phyloP scores from a whole-genome alignment of 2,888 invertebrate species.

The Drosophila robusta region DNA sequence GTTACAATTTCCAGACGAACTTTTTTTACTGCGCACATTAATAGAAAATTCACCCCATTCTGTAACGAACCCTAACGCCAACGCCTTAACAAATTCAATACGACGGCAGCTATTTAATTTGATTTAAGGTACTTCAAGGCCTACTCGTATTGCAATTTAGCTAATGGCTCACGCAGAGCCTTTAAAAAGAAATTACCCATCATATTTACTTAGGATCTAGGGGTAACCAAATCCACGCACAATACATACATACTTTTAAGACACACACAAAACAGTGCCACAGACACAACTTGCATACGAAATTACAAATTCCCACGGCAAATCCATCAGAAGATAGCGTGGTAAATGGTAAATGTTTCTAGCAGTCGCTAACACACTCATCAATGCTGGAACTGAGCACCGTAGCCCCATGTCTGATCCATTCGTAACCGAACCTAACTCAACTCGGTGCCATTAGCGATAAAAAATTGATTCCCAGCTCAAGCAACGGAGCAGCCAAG shows the following conservation, averaged over 20 bases:
- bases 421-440: constrained; percentile 60
- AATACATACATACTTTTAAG: not conserved
- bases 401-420: constrained; percentile 40
- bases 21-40: not conserved
- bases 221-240: constrained; percentile 34
- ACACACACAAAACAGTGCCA: constrained; percentile 23
- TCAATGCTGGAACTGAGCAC: constrained; percentile 49
- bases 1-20: constrained; percentile 1
- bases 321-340: constrained; percentile 62
- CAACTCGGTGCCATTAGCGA: constrained; percentile 69
- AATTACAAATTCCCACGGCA: constrained; percentile 78
- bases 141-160: constrained; percentile 67
- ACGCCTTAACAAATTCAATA: constrained; percentile 28
- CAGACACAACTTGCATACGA: constrained; percentile 74
- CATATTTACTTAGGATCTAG: constrained; percentile 71
- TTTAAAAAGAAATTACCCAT: constrained; percentile 78
- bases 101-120: constrained; percentile 67
- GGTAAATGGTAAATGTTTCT: constrained; percentile 57
- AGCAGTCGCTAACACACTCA: constrained; percentile 68
- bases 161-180: constrained; percentile 75
- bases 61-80: not conserved
- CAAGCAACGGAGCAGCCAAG: constrained; percentile 31
- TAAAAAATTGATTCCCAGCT: constrained; percentile 63
- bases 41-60: not conserved
- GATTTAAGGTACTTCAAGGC: constrained; percentile 49